Percentiles rank a stretch among this genome's conserved stretches.
phyloP scores from a whole-genome alignment of 2,797 vertebrate genomes.

The Eidolon dupreanum region DNA sequence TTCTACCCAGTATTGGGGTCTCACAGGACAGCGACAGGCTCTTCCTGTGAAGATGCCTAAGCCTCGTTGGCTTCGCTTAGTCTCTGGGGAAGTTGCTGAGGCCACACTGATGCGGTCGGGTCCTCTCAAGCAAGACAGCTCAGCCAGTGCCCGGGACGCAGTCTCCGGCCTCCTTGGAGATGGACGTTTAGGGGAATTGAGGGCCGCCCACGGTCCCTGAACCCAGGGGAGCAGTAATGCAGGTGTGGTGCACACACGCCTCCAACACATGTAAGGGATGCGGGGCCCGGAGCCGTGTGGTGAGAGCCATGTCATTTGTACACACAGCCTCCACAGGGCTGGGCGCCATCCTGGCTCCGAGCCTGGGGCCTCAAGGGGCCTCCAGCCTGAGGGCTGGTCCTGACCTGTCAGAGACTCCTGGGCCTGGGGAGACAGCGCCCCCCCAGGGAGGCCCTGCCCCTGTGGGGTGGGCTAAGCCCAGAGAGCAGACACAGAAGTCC shows the following conservation, averaged over 20 bases:
- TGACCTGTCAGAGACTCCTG: rapidly evolving
- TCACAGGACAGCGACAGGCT: not conserved
- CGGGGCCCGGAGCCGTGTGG: rapidly evolving
- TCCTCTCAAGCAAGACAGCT: not conserved
- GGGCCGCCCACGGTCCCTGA: not conserved
- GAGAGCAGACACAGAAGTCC: not conserved
- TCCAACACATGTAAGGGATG: too few relatives aligned
- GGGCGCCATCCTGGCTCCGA: rapidly evolving
- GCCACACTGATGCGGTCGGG: not conserved
- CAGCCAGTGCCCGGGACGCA: rapidly evolving
- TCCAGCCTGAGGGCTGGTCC: not conserved
- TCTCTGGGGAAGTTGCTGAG: not conserved
- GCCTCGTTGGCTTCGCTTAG: not conserved
- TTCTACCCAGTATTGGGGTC: rapidly evolving
- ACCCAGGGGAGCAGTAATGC: not conserved
- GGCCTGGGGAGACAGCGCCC: not conserved
- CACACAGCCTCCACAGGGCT: rapidly evolving
- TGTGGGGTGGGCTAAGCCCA: rapidly evolving
- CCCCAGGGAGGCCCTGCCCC: not conserved
- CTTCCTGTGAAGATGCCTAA: rapidly evolving
- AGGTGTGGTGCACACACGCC: rapidly evolving
- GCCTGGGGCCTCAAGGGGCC: not conserved
- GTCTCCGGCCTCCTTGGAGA: not conserved
- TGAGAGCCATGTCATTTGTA: rapidly evolving
- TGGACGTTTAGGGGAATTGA: not conserved